Conservation (phyloP, 2,113 vertebrate genomes). For the Chaenogobius annularis region DNA sequence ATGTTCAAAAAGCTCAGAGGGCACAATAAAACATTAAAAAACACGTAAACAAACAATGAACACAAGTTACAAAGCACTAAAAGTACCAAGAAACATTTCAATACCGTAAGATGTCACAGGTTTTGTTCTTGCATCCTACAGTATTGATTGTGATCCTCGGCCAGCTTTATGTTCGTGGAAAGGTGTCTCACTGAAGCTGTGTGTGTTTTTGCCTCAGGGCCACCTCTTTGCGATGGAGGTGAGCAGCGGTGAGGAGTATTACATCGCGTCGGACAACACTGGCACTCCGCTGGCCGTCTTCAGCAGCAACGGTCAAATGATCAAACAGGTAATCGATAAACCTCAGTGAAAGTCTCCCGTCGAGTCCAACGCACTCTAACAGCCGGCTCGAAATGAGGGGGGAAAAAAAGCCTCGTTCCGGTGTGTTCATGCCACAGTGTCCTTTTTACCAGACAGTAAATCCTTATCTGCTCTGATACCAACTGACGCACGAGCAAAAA, state of each 20-base stretch:
- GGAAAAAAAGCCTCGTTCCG: background rate
- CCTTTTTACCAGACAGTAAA: background rate
- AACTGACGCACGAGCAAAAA: background rate
- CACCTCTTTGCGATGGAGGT: constrained; percentile 99
- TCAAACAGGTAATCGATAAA: constrained; percentile 82
- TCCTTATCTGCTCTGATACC: constrained; percentile 6
- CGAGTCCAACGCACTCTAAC: background rate
- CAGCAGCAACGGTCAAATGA: constrained; percentile 98
- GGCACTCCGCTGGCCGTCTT: constrained; percentile 95
- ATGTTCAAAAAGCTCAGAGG: too few species aligned
- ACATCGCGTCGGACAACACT: constrained; percentile 95
- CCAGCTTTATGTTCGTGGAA: background rate
- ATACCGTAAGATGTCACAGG: too few species aligned
- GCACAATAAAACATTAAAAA: too few species aligned
- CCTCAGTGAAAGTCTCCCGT: background rate
- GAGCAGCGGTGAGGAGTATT: constrained; percentile 97
- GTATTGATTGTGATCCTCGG: background rate
- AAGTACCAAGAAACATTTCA: too few species aligned
- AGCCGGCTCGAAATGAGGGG: background rate
- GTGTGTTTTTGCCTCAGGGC: constrained; percentile 67
- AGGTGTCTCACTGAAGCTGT: background rate
- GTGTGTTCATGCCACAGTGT: background rate
- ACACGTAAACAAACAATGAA: too few species aligned
- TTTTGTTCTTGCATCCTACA: background rate
- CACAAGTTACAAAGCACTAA: too few species aligned